Conservation (phyloP, 2,888 invertebrate species). For the Amphiduros pacificus region DNA sequence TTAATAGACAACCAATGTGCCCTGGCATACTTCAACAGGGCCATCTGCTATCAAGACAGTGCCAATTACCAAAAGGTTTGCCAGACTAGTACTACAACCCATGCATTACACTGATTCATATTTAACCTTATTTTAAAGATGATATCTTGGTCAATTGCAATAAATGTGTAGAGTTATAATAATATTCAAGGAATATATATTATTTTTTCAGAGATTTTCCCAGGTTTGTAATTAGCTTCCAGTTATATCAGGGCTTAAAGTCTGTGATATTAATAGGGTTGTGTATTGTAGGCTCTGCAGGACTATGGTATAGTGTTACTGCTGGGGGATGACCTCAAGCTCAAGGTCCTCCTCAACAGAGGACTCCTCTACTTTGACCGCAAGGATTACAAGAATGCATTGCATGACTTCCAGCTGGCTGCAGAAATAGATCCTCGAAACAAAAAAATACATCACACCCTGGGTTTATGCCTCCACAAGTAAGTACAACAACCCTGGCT, state of each 20-base stretch:
- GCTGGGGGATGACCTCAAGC: slow-evolving; percentile 48
- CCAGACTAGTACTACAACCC: too few species aligned
- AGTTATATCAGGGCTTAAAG: too few species aligned
- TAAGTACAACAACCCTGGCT: too few species aligned
- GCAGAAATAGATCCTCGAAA: slow-evolving; percentile 44
- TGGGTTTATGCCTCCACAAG: slow-evolving; percentile 58
- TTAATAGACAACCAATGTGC: slow-evolving; percentile 53
- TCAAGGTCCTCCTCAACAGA: slow-evolving; percentile 57
- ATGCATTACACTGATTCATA: too few species aligned
- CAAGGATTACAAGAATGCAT: slow-evolving; percentile 54
- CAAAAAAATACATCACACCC: slow-evolving; percentile 52
- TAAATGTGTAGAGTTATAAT: too few species aligned
- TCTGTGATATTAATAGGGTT: too few species aligned
- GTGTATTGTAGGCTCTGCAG: slow-evolving; percentile 48
- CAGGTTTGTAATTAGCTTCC: too few species aligned
- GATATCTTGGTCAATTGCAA: too few species aligned
- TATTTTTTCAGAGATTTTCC: too few species aligned
- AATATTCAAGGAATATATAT: too few species aligned
- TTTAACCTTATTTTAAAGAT: too few species aligned
- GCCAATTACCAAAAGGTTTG: too few species aligned
- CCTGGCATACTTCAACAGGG: slow-evolving; percentile 58
- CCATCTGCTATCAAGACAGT: slow-evolving; percentile 57
- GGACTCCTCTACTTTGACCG: slow-evolving; percentile 56
- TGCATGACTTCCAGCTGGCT: slow-evolving; percentile 56
- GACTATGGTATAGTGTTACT: slow-evolving; percentile 59